phyloP scores from a whole-genome alignment of 2,888 invertebrate genomes.

The Diogma glabrata region DNA sequence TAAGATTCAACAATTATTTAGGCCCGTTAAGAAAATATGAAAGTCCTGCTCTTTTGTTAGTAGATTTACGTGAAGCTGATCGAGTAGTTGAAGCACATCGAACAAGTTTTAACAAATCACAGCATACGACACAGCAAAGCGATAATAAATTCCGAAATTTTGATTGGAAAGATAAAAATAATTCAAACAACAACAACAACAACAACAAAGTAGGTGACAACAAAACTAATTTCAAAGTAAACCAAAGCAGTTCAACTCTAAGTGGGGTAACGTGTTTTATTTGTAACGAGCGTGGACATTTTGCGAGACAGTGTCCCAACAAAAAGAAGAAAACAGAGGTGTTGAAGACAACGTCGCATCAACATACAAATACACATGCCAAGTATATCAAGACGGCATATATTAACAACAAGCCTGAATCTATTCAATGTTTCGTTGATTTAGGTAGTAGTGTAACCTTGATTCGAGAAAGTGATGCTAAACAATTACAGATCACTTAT shows the following conservation, averaged over 20 bases:
- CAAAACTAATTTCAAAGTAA: too few species aligned
- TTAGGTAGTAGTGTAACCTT: neutral
- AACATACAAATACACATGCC: neutral
- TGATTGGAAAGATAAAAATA: too few species aligned
- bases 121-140: neutral
- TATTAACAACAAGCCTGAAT: neutral
- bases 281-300: too few species aligned
- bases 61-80: neutral
- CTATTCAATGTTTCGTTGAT: neutral
- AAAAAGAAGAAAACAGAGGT: neutral
- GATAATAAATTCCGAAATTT: neutral
- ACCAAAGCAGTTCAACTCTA: too few species aligned
- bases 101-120: neutral
- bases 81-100: neutral
- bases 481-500: neutral
- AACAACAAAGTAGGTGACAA: too few species aligned
- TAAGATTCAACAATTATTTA: neutral
- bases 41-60: neutral
- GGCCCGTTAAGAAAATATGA: neutral
- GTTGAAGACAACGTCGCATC: neutral
- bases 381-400: neutral
- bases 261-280: too few species aligned
- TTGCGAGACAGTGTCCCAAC: too few species aligned
- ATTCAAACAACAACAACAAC: too few species aligned
- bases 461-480: neutral